A percentile compares a stretch with the other conserved stretches of the same genome.
Evolutionary conservation across 2,797 vertebrate genomes (phyloP).

Genomic region (Danio aesculapii): DNA sequence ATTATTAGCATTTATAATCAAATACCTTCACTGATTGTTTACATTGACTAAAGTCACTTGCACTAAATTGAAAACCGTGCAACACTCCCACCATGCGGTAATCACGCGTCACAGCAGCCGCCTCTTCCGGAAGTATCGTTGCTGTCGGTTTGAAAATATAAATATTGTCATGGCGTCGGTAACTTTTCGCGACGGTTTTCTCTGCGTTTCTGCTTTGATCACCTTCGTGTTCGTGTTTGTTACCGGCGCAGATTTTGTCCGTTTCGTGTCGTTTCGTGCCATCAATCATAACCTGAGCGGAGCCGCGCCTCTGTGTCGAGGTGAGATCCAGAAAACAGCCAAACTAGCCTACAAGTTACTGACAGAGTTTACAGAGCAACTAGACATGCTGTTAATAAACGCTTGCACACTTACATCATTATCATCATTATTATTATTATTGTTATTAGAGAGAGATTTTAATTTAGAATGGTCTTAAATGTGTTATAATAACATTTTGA

Average conservation of each 20-base stretch:
- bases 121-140: slow-evolving; percentile 5
- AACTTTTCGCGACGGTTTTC: slow-evolving; percentile 64
- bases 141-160: background rate
- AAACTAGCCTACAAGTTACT: background rate
- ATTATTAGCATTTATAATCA: too few relatives aligned
- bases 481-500: background rate
- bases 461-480: background rate
- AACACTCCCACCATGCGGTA: background rate
- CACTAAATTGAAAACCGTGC: background rate
- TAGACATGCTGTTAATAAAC: background rate
- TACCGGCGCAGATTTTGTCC: slow-evolving; percentile 85
- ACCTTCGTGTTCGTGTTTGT: slow-evolving; percentile 86
- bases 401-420: background rate
- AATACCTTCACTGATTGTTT: too few relatives aligned
- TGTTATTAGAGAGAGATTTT: rapidly evolving
- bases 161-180: slow-evolving; percentile 75
- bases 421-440: background rate
- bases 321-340: slow-evolving; percentile 57
- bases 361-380: too few relatives aligned
- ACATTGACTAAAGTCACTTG: too few relatives aligned
- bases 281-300: slow-evolving; percentile 86
- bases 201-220: slow-evolving; percentile 76
- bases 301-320: slow-evolving; percentile 76
- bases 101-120: background rate
- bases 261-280: slow-evolving; percentile 87